These are phyloP conservation scores for Ciconia stormi DNA, from an alignment of 2,113 vertebrate genomes.

Conservation along the genomic window DNA sequence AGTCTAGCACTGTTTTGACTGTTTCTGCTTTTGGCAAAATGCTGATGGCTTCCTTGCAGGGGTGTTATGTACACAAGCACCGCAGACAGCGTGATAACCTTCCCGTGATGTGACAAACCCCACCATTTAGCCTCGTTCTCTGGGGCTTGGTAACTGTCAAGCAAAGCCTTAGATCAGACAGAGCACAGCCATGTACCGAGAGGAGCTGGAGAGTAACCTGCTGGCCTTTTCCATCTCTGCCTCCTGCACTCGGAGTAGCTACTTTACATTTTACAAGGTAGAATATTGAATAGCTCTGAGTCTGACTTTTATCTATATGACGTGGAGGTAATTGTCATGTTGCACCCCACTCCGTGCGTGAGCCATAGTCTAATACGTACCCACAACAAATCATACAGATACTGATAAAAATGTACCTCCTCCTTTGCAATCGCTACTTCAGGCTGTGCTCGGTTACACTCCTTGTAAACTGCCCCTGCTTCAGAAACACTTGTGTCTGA, in stretches of 20 bases:
- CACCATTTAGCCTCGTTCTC: rapidly evolving
- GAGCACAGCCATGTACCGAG: neutral
- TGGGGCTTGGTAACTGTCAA: neutral
- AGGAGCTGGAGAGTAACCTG: neutral
- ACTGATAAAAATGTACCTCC: neutral
- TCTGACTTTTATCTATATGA: neutral
- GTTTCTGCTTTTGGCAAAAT: neutral
- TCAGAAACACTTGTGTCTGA: neutral
- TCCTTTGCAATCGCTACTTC: neutral
- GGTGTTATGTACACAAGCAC: neutral
- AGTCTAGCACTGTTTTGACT: neutral
- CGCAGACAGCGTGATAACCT: neutral
- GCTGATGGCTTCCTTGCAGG: neutral
- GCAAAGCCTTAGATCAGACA: neutral
- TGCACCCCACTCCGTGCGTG: neutral
- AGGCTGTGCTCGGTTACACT: neutral
- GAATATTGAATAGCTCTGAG: neutral
- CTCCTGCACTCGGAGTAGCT: neutral
- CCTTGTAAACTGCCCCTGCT: neutral
- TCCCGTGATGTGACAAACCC: neutral
- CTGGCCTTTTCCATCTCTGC: neutral
- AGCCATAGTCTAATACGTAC: neutral
- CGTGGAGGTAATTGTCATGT: neutral
- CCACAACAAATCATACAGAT: neutral
- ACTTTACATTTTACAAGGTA: neutral